Evolutionary conservation across 1,140 invertebrate species (phyloP).

Genomic region (Probaryconus sp.): DNA sequence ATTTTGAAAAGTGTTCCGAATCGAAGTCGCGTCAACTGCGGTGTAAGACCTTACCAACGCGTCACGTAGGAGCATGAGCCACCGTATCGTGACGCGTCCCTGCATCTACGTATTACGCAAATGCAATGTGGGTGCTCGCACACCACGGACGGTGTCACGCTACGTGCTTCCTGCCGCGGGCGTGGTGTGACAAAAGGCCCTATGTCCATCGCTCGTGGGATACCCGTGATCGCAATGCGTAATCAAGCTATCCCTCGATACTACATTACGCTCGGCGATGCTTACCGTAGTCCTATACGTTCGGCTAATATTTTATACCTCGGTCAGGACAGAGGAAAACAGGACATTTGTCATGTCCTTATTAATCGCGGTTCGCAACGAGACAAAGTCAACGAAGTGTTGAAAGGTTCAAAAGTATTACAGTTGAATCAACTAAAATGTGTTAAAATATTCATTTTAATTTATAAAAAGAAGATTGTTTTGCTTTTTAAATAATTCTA

Average conservation of each 20-base stretch:
- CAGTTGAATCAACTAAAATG: too few relatives aligned
- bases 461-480: too few relatives aligned
- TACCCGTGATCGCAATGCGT: constrained; percentile 76
- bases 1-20: constrained; percentile 28
- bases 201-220: constrained; percentile 74
- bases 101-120: constrained; percentile 67
- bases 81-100: constrained; percentile 70
- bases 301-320: constrained; percentile 33
- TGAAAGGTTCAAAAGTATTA: too few relatives aligned
- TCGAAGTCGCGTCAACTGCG: constrained; percentile 38
- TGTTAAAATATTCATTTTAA: too few relatives aligned
- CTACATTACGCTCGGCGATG: constrained; percentile 67
- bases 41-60: constrained; percentile 65
- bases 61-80: constrained; percentile 71
- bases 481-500: too few relatives aligned
- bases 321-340: constrained; percentile 16
- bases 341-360: constrained; percentile 13
- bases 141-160: constrained; percentile 73
- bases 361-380: too few relatives aligned
- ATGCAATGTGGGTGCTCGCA: constrained; percentile 71
- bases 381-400: too few relatives aligned
- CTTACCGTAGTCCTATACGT: constrained; percentile 5
- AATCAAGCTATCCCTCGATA: constrained; percentile 73
- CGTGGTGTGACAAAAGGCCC: constrained; percentile 74
- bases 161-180: constrained; percentile 78